Evolutionary conservation across 2,888 invertebrate species (phyloP), one percentile per base, ranked within the genome.

Genomic region (Watsonalla cultraria): DNA sequence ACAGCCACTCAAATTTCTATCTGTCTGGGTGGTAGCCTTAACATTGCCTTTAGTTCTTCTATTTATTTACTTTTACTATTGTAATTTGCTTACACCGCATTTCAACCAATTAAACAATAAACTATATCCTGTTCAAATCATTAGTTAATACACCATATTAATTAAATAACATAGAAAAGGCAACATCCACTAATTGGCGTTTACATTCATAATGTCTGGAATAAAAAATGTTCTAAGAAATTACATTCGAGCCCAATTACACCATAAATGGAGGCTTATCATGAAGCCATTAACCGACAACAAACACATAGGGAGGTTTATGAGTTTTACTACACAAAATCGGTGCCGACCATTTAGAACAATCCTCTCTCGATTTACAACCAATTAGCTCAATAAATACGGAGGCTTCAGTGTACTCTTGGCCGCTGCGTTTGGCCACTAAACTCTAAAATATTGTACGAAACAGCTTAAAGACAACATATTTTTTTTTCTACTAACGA

Each of bases 291-390:
- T 89, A 89, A 81, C 82, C 72, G 79, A 82, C 83, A 80, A 70
- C 72, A 73, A 74, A 82, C 84, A 76, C 78, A 72, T 79, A 78
- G 86, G 87, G 88, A 81, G 88, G 88, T 90, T 90, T 90, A 89
- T 88, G 85, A 84, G 84, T 81, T 89, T 86, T 82, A 88, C 86
- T 86, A 84, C 83, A 84, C 77, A 78, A 88, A 89, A 90, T 89
- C 81, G 84, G 80, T 78, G 80, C 75, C 78, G 80, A 78, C 81
- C 82, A 81, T 86, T 86, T 82, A 74, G 66, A 84, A 85, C 84
- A 86, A 86, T 86, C 82, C 74, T 65, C 75, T 66, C 78, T 70
- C 79, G 75, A 86, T 89, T 87, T 86, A 89, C 82, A 84, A 84
- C 88, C 87, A 89, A 89, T 89, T 89, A 89, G 76, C 72, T 81